Evolutionary conservation across 1,140 invertebrate genomes (phyloP), one percentile per base, ranked within the genome.

Genomic region (Odontomachus brunneus): DNA sequence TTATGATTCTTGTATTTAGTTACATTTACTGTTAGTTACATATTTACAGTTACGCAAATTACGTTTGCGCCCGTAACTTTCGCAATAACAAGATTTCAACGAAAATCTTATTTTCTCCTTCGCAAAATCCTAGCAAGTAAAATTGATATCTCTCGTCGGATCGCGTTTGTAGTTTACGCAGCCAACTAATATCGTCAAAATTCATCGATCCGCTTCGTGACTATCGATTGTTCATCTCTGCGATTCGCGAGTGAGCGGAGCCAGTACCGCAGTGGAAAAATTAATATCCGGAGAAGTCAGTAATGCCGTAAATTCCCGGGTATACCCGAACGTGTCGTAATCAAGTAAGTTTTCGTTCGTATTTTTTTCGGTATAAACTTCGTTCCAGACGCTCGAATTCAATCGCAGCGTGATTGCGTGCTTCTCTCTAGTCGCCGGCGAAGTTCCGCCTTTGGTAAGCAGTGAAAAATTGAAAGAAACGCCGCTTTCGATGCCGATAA

Each of bases 281-380:
- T 71, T 80, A 57, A 71, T 71, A 44, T 71, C 7, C 14, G 51
- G 14, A 59, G 51, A 71, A 22, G 51, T 69, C 51, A 4, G 29
- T 69, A 69, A 78, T 67, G 22, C 55, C 63, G 33, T 44, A 44
- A 78, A 29, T 80, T 80, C 7, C 7, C 33, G 17, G 38, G 38
- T 0, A 44, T 7, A 7, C 53, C 9, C 55, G 24, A 59, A 80
- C 3, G 51, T 76, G 48, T 48, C 44, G n/a, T 71, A 80, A 69
- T 80, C 65, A 80, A 69, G 9, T 80, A 71, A 71, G 51, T 80
- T 80, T 57, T 38, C n/a, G 51, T 69, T 71, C 65, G 7, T 57
- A 44, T 69, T 80, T 80, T 76, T 67, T 78, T 80, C 29, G 22
- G 29, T 44, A 71, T 80, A 53, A 69, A 71, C 63, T 69, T 69